phyloP scores from a whole-genome alignment of 1,140 invertebrate species.

The Caenorhabditis elegans region WBcel235 BX284603.4:11902501-11903000 shows the following conservation, averaged over 20 bases:
- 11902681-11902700: conserved; percentile 57
- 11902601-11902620: conserved; percentile 54
- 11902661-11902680: conserved; percentile 59
- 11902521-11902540: no score
- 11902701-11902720: conserved; percentile 58
- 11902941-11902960: conserved; percentile 68
- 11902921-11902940: conserved; percentile 51
- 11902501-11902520: no score
- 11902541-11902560: background rate
- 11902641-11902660: conserved; percentile 50
- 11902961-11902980: conserved; percentile 68
- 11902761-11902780: background rate
- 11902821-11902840: conserved; percentile 43
- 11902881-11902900: conserved; percentile 57
- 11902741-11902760: conserved; percentile 25
- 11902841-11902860: conserved; percentile 58
- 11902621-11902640: conserved; percentile 59
- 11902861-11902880: conserved; percentile 57
- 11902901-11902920: conserved; percentile 50
- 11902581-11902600: conserved; percentile 45
- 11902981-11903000: conserved; percentile 68
- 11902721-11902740: conserved; percentile 60
- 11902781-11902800: background rate
- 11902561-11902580: background rate
- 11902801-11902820: conserved; percentile 17